Percentiles rank a stretch among this genome's conserved stretches.
These are phyloP conservation scores for Heterocephalus glaber DNA, from an alignment of 2,113 vertebrate genomes.

Conservation along the genomic window DNA sequence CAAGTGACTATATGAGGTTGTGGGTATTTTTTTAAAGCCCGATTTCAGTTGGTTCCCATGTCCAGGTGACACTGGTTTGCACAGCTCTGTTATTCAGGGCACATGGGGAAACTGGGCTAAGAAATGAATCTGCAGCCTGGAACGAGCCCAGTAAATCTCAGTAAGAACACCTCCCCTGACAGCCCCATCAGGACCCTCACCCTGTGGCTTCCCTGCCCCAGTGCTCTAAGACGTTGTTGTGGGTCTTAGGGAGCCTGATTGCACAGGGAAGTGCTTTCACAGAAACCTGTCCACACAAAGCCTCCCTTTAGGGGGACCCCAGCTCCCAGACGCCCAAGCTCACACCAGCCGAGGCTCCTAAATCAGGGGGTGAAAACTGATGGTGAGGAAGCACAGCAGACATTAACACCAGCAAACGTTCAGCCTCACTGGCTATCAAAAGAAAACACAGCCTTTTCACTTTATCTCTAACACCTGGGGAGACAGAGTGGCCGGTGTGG, in stretches of 20 bases:
- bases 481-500: background rate
- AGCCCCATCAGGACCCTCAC: slow-evolving; percentile 33
- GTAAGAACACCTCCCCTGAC: slow-evolving; percentile 58
- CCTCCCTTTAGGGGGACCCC: background rate
- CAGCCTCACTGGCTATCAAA: background rate
- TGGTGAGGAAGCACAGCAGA: background rate
- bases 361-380: background rate
- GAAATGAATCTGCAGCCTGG: slow-evolving; percentile 65
- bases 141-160: slow-evolving; percentile 73
- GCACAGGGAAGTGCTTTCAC: background rate
- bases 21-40: slow-evolving; percentile 47
- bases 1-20: background rate
- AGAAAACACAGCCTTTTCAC: background rate
- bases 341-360: background rate
- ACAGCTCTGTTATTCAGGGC: slow-evolving; percentile 63
- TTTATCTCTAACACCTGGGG: background rate
- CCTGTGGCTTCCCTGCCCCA: background rate
- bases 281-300: background rate
- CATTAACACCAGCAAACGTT: background rate
- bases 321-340: background rate
- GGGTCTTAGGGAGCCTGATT: background rate
- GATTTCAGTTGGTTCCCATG: slow-evolving; percentile 68
- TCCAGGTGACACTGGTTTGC: slow-evolving; percentile 71
- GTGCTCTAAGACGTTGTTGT: background rate
- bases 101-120: slow-evolving; percentile 51